Conservation (phyloP, 92 coral and sea anemone species). For the Muricea muricata region DNA sequence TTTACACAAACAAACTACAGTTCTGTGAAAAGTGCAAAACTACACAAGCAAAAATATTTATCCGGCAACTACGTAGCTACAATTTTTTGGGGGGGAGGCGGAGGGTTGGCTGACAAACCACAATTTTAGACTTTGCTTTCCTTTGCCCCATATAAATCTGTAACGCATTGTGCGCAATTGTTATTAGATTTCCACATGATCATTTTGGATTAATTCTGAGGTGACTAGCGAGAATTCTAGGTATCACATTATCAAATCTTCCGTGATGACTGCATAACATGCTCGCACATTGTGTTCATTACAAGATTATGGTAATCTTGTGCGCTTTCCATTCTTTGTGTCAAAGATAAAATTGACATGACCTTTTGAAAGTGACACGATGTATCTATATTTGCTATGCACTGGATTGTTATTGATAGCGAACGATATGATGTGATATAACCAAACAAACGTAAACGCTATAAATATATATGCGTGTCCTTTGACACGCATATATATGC, state of each 20-base stretch:
- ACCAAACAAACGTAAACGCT: neutral
- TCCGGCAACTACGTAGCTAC: too few relatives aligned
- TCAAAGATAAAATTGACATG: neutral
- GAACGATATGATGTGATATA: neutral
- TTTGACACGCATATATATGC: too few relatives aligned
- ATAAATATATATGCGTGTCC: too few relatives aligned
- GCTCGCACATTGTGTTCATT: slow-evolving; percentile 23
- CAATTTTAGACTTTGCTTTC: too few relatives aligned
- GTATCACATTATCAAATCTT: slow-evolving; percentile 32
- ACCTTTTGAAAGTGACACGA: slow-evolving; percentile 3
- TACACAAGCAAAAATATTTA: too few relatives aligned
- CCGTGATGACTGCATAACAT: slow-evolving; percentile 43
- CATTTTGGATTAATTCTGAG: neutral
- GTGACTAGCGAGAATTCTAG: slow-evolving; percentile 1
- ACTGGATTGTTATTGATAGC: neutral
- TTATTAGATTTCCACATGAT: too few relatives aligned
- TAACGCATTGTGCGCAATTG: too few relatives aligned
- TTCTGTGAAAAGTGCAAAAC: too few relatives aligned
- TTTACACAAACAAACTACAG: too few relatives aligned
- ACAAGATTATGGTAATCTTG: slow-evolving; percentile 38
- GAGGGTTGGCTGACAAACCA: too few relatives aligned
- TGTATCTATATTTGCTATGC: neutral
- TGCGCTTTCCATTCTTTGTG: neutral
- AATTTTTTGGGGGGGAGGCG: too few relatives aligned
- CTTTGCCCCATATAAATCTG: too few relatives aligned